These are phyloP conservation scores for Danaus plexippus DNA, from an alignment of 1,140 invertebrate species.

Conservation along the genomic window DNA sequence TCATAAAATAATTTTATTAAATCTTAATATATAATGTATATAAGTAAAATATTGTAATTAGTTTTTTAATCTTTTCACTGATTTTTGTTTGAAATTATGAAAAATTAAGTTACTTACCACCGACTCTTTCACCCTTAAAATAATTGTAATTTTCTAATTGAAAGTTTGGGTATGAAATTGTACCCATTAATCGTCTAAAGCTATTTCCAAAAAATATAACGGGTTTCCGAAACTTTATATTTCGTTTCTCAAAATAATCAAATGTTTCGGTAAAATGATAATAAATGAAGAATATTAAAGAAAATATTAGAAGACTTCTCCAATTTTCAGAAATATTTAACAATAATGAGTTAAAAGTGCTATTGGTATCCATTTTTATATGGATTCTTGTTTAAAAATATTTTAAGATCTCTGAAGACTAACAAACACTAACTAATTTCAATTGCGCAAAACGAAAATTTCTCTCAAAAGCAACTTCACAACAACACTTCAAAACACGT, in stretches of 20 bases:
- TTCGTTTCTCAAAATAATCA: conserved; percentile 57
- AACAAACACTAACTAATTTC: too few species aligned
- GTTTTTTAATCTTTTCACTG: too few species aligned
- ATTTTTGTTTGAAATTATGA: neutral
- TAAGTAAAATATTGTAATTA: too few species aligned
- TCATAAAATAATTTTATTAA: too few species aligned
- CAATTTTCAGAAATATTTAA: conserved; percentile 49
- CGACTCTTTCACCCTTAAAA: conserved; percentile 64
- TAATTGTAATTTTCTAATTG: conserved; percentile 58
- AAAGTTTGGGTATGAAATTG: conserved; percentile 62
- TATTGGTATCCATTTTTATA: too few species aligned
- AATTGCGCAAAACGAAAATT: too few species aligned
- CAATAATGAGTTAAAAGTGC: conserved; percentile 20
- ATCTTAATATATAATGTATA: too few species aligned
- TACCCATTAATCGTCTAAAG: conserved; percentile 44
- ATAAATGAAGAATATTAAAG: conserved; percentile 46
- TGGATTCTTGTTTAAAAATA: too few species aligned
- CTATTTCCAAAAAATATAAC: conserved; percentile 63
- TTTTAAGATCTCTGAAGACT: too few species aligned
- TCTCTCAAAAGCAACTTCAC: too few species aligned
- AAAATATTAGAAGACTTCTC: conserved; percentile 44
- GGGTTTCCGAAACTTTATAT: conserved; percentile 54
- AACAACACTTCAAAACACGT: too few species aligned
- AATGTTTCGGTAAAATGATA: conserved; percentile 48
- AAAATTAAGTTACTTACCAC: conserved; percentile 43